Evolutionary conservation across 2,888 invertebrate species (phyloP).

Genomic region (Onthophagus sagittarius): DNA sequence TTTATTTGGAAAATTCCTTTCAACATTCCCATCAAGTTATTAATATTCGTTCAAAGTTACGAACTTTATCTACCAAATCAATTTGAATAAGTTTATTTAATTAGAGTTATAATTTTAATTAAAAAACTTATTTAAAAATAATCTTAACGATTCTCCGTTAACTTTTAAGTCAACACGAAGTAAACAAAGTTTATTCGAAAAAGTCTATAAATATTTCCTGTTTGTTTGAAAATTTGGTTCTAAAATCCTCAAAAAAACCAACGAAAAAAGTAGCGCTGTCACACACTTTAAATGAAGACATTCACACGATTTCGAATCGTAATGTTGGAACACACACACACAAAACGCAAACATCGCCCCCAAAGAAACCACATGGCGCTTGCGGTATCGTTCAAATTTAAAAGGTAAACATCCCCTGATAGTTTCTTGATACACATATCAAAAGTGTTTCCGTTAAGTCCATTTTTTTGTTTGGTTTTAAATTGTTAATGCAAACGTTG

Average conservation of each 20-base stretch:
- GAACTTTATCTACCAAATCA: too few species aligned
- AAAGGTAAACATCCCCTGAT: slow-evolving; percentile 5
- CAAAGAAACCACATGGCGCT: not conserved
- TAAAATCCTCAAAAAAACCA: not conserved
- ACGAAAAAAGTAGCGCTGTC: not conserved
- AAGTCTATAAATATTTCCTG: too few species aligned
- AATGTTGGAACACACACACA: not conserved
- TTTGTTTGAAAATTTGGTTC: not conserved
- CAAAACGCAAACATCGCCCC: not conserved
- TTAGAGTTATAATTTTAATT: too few species aligned
- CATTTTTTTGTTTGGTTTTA: too few species aligned
- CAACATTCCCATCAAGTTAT: too few species aligned
- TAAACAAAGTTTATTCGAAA: too few species aligned
- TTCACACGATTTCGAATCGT: not conserved
- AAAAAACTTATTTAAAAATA: too few species aligned
- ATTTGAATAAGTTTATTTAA: too few species aligned
- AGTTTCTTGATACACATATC: slow-evolving; percentile 8
- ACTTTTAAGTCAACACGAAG: too few species aligned
- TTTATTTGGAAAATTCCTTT: too few species aligned
- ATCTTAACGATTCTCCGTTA: too few species aligned
- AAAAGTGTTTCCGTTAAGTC: not conserved
- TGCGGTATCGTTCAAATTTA: slow-evolving; percentile 2
- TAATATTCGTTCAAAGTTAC: too few species aligned
- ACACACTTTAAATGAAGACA: not conserved
- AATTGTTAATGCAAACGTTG: slow-evolving; percentile 10